A percentile compares a stretch with the other conserved stretches of the same genome.
These are phyloP conservation scores for Dugesia japonica DNA, from an alignment of 2,888 invertebrate species.

Conservation along the genomic window DNA sequence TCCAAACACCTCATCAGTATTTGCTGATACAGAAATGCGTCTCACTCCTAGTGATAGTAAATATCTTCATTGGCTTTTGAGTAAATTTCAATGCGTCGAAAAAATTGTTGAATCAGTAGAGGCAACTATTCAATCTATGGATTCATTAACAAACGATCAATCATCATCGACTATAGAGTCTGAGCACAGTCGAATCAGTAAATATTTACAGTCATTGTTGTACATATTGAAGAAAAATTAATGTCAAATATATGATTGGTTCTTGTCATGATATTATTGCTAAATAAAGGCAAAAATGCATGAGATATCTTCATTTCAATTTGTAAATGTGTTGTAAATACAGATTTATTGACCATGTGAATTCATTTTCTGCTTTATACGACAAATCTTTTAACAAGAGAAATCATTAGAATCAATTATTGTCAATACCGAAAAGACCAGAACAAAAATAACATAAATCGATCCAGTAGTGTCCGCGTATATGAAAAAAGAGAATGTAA, in stretches of 20 bases:
- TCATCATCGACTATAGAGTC: neutral
- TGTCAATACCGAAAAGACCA: no score
- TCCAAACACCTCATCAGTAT: neutral
- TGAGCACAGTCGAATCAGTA: neutral
- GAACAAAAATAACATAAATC: no score
- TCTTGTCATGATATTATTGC: no score
- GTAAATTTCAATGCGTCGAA: neutral
- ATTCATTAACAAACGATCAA: neutral
- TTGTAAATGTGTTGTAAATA: neutral
- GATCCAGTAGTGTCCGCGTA: no score
- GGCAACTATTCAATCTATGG: neutral
- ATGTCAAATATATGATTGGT: no score
- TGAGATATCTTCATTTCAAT: neutral
- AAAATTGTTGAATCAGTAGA: neutral
- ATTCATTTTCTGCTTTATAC: neutral
- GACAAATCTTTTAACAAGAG: no score
- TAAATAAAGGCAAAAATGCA: neutral
- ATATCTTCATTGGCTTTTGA: neutral
- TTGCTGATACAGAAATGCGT: neutral
- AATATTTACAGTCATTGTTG: constrained; percentile 7
- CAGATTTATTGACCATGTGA: neutral
- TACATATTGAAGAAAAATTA: constrained; percentile 11
- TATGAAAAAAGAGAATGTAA: no score
- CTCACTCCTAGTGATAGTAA: neutral
- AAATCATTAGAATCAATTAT: no score